phyloP scores from a whole-genome alignment of 30 jellyfish, hydroid and myxozoan genomes.

The Aurelia sp. region DNA sequence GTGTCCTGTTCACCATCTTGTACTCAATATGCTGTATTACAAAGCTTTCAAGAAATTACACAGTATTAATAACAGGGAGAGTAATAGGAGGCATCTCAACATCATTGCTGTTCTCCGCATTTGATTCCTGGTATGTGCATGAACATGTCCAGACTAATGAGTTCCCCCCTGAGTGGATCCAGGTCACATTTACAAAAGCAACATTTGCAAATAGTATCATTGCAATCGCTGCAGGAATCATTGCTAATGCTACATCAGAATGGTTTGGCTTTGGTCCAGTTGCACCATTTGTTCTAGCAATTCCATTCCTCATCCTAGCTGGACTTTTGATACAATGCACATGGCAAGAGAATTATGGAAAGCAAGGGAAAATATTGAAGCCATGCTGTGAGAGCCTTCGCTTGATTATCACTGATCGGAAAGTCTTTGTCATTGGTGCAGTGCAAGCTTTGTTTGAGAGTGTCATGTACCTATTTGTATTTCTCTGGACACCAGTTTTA shows the following conservation, averaged over 20 bases:
- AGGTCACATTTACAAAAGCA: constrained; percentile 86
- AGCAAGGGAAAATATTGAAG: constrained; percentile 72
- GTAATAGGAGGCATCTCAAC: constrained; percentile 93
- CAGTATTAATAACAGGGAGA: constrained; percentile 83
- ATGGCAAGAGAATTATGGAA: constrained; percentile 94
- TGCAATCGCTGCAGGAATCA: constrained; percentile 91
- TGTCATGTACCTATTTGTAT: constrained; percentile 95
- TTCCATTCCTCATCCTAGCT: constrained; percentile 86
- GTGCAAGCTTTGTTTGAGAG: constrained; percentile 97
- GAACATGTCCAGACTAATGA: constrained; percentile 86
- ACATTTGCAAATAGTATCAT: constrained; percentile 81
- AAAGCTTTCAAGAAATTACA: constrained; percentile 71
- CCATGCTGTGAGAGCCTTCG: constrained; percentile 90
- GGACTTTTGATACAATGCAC: constrained; percentile 82
- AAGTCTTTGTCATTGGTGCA: constrained; percentile 85
- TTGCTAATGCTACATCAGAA: constrained; percentile 84
- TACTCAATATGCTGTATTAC: constrained; percentile 91
- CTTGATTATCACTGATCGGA: constrained; percentile 60
- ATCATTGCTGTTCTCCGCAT: constrained; percentile 89
- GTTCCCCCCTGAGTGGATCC: constrained; percentile 97
- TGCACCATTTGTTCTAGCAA: constrained; percentile 94
- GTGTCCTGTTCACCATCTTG: constrained; percentile 83
- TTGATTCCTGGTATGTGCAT: constrained; percentile 95
- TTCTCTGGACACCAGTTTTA: constrained; percentile 97
- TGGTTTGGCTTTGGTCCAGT: constrained; percentile 91